Percentiles rank a stretch among this genome's conserved stretches.
Conservation (phyloP, 2,888 invertebrate species). For the Eremobia ochroleuca region DNA sequence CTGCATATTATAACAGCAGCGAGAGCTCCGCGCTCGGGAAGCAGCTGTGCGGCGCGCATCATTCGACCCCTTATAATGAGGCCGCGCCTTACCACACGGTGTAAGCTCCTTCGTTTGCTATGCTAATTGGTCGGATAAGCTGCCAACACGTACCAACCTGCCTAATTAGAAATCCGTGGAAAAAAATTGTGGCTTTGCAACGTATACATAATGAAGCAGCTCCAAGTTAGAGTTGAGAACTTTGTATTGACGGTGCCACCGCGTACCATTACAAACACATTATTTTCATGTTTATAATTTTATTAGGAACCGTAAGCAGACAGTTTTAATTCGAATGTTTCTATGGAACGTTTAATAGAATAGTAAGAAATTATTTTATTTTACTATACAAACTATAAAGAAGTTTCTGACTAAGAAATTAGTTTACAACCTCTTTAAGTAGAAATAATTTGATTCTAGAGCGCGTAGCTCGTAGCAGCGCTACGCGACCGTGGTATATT, state of each 20-base stretch:
- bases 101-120: constrained; percentile 81
- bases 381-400: constrained; percentile 28
- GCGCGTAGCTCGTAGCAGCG: constrained; percentile 20
- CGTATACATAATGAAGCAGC: constrained; percentile 65
- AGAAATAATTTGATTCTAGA: constrained; percentile 39
- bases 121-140: constrained; percentile 84
- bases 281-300: constrained; percentile 56
- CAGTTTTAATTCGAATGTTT: constrained; percentile 41
- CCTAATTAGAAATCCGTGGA: constrained; percentile 76
- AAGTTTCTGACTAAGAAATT: constrained; percentile 31
- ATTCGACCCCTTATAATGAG: constrained; percentile 72
- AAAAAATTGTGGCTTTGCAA: constrained; percentile 67
- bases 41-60: constrained; percentile 64
- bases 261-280: constrained; percentile 62
- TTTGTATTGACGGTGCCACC: constrained; percentile 61
- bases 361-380: constrained; percentile 18
- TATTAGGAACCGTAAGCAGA: constrained; percentile 41
- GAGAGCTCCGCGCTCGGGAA: constrained; percentile 44
- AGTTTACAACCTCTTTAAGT: constrained; percentile 45
- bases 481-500: constrained; percentile 21
- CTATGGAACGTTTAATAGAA: constrained; percentile 15
- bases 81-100: constrained; percentile 71
- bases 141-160: constrained; percentile 75
- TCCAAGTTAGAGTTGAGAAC: constrained; percentile 35
- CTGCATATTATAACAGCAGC: constrained; percentile 46